Conservation (phyloP, 2,888 invertebrate species). For the Xanthia togata region DNA sequence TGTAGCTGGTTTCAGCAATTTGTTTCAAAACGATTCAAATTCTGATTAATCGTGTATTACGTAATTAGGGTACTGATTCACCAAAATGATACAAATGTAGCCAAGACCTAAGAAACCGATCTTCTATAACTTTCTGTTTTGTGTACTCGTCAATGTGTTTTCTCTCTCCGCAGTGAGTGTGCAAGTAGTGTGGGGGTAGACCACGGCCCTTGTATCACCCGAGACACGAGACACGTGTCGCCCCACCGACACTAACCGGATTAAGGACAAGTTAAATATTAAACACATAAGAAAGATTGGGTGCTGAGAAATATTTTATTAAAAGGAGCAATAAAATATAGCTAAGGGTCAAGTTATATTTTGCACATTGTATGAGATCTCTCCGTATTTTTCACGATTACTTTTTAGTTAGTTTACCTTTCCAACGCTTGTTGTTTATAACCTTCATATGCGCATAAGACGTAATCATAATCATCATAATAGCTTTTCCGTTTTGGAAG, state of each 20-base stretch:
- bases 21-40: too few species aligned
- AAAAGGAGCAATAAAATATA: neutral
- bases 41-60: too few species aligned
- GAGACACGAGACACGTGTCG: conserved; percentile 21
- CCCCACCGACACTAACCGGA: conserved; percentile 21
- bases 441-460: neutral
- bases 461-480: neutral
- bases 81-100: too few species aligned
- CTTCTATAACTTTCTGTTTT: neutral
- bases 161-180: conserved; percentile 3
- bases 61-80: too few species aligned
- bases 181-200: conserved; percentile 12
- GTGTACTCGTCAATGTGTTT: conserved; percentile 15
- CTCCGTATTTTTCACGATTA: neutral
- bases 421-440: neutral
- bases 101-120: neutral
- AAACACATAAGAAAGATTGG: conserved; percentile 26
- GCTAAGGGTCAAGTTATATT: neutral
- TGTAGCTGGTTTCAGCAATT: too few species aligned
- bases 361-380: neutral
- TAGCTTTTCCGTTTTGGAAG: neutral
- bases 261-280: conserved; percentile 33
- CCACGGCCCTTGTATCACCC: conserved; percentile 32
- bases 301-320: conserved; percentile 16
- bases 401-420: neutral